Evolutionary conservation across 2,113 vertebrate species (phyloP).

Genomic region (Bothrops jararaca): DNA sequence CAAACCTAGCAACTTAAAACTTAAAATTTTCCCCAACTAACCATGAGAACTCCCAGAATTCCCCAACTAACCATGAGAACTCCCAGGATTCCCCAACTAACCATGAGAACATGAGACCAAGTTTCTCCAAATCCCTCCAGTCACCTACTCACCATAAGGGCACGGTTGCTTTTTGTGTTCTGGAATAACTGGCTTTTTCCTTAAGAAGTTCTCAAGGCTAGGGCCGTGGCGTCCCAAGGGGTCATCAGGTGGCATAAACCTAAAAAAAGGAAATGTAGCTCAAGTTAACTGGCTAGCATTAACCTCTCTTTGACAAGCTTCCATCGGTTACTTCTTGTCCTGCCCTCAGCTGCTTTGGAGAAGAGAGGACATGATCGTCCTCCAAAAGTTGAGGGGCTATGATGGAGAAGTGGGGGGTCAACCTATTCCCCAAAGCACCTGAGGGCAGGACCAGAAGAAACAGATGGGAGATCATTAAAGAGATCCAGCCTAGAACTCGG

Average conservation of each 20-base stretch:
- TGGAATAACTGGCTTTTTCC: slow-evolving; percentile 92
- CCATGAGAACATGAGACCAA: not conserved
- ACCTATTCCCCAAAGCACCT: not conserved
- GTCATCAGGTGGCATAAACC: slow-evolving; percentile 99
- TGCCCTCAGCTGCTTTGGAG: not conserved
- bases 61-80: not conserved
- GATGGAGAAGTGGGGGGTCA: not conserved
- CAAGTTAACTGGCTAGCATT: not conserved
- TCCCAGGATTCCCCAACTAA: not conserved
- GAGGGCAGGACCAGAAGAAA: not conserved
- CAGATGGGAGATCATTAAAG: not conserved
- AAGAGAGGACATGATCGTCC: not conserved
- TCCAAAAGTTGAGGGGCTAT: not conserved
- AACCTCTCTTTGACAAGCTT: not conserved
- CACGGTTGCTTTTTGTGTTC: slow-evolving; percentile 98
- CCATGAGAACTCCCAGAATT: not conserved
- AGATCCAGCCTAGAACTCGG: not conserved
- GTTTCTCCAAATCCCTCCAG: not conserved
- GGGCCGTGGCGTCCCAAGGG: slow-evolving; percentile 95
- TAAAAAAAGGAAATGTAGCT: slow-evolving; percentile 52
- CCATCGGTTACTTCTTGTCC: not conserved
- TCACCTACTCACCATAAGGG: slow-evolving; percentile 87
- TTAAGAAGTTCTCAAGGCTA: slow-evolving; percentile 96
- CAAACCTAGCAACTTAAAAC: not conserved
- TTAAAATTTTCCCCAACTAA: too few relatives aligned